These are phyloP conservation scores for Megaleporinus macrocephalus DNA, from an alignment of 2,113 vertebrate genomes.

Conservation along the genomic window DNA sequence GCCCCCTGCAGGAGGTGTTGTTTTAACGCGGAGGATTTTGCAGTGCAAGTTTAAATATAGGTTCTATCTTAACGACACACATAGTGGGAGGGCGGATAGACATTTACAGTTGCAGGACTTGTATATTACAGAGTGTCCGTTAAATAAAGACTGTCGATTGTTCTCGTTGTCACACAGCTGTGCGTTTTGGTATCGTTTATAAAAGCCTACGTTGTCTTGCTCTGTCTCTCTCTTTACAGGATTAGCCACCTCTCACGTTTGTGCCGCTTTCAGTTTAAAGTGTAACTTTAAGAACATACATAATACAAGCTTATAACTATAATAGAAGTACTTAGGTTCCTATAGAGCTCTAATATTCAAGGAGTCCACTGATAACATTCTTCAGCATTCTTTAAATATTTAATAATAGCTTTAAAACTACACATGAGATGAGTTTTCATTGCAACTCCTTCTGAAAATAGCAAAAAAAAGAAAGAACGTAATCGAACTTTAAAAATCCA, in stretches of 20 bases:
- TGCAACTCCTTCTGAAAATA: constrained; percentile 33
- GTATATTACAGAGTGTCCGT: constrained; percentile 27
- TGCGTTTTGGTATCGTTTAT: constrained; percentile 45
- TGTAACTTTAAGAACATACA: constrained; percentile 40
- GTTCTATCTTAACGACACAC: constrained; percentile 4
- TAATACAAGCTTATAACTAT: constrained; percentile 37
- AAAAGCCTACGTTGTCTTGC: constrained; percentile 30
- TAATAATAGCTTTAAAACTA: constrained; percentile 29
- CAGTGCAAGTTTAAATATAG: constrained; percentile 10
- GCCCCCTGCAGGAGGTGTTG: not conserved
- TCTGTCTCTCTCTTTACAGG: not conserved
- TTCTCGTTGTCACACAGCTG: constrained; percentile 6
- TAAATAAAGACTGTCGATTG: constrained; percentile 41
- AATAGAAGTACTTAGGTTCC: constrained; percentile 22
- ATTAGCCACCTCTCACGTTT: not conserved
- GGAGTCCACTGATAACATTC: constrained; percentile 31
- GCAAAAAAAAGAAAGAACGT: constrained; percentile 5
- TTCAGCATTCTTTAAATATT: constrained; percentile 31
- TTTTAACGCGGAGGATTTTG: not conserved
- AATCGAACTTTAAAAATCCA: constrained; percentile 19
- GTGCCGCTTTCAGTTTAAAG: constrained; percentile 37
- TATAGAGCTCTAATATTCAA: constrained; percentile 39
- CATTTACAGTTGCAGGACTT: constrained; percentile 27
- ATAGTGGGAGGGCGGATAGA: not conserved
- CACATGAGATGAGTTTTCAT: constrained; percentile 35